Evolutionary conservation across 2,797 vertebrate genomes (phyloP).

Genomic region (Sebastes miniatus): DNA sequence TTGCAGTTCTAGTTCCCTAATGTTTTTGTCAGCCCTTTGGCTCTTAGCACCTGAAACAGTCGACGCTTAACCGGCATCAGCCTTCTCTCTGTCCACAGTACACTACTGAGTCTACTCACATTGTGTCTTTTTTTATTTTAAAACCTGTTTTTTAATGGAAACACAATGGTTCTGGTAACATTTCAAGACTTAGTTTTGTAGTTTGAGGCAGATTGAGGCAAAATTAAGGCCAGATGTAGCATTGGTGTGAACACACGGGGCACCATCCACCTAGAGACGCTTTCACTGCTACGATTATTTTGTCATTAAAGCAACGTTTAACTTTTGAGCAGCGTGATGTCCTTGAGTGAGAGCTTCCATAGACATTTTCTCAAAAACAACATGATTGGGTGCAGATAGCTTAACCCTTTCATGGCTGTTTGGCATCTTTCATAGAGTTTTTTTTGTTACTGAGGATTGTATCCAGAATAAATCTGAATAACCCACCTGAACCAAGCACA

Average conservation of each 20-base stretch:
- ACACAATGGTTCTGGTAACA: not conserved
- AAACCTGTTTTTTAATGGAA: not conserved
- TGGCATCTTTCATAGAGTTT: not conserved
- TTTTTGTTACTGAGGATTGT: not conserved
- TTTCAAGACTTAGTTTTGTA: not conserved
- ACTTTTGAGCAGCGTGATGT: not conserved
- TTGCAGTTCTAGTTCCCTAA: constrained; percentile 32
- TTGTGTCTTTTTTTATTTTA: not conserved
- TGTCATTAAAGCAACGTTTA: not conserved
- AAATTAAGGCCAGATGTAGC: not conserved
- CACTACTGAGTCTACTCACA: not conserved
- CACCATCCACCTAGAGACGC: not conserved
- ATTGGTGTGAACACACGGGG: not conserved
- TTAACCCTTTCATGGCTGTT: not conserved
- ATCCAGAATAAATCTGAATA: not conserved
- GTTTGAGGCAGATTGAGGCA: too few species aligned
- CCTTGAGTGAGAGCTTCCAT: not conserved
- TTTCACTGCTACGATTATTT: not conserved
- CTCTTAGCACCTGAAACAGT: constrained; percentile 32
- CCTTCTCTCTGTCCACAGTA: not conserved
- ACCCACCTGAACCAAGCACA: not conserved
- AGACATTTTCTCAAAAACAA: not conserved
- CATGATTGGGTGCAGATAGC: not conserved
- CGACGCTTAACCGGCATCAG: constrained; percentile 13
- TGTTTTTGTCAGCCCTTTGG: constrained; percentile 39